Base-by-base conservation (phyloP, 2,797 vertebrate species). In the Simalia tracyae region DNA sequence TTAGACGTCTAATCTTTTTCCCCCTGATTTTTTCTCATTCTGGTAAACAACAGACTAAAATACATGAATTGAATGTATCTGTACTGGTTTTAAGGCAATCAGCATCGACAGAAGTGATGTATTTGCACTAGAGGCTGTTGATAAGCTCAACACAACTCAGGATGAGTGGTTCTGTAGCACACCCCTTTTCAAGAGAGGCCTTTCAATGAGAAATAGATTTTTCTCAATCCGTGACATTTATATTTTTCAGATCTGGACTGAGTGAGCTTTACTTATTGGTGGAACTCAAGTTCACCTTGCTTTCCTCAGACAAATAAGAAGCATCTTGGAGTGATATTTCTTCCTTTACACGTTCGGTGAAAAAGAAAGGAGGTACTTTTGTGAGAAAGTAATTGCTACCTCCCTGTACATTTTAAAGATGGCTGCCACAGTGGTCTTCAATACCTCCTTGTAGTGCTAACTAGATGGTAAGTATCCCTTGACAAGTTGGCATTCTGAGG, bases 291-390 rank as follows among this genome's bases (percentile, higher is more conserved):
- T 56, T 56, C 87, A 95, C 63, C 11, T 60, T 31, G 60, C 68
- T 92, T 72, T 42, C 63, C 5, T 0, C 4, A 89, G 81, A 28
- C 89, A 61, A 19, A 19, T 0, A 0, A 91, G 64, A 28, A 88
- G 86, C 90, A 46, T 24, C 50, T 24, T 86, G 90, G 87, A 76
- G 5, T 88, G 90, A 59, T 28, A 15, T 89, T 64, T 15, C 2
- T 14, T 87, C 50, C 28, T 59, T 15, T 61, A 88, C 59, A 8
- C 10, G n/a, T 57, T 19, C 3, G n/a, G 24, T 54, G 2, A 22
- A 9, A 84, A 64, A 92, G 5, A 8, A 61, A 84, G 50, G 4
- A 54, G 12, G 0, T 26, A 50, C 1, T 19, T 46, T 81, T 91
- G 57, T 54, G 11, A 24, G 10, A 6, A 81, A 81, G 31, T 10